Conservation (phyloP, 2,797 vertebrate genomes). For the Manis javanica region DNA sequence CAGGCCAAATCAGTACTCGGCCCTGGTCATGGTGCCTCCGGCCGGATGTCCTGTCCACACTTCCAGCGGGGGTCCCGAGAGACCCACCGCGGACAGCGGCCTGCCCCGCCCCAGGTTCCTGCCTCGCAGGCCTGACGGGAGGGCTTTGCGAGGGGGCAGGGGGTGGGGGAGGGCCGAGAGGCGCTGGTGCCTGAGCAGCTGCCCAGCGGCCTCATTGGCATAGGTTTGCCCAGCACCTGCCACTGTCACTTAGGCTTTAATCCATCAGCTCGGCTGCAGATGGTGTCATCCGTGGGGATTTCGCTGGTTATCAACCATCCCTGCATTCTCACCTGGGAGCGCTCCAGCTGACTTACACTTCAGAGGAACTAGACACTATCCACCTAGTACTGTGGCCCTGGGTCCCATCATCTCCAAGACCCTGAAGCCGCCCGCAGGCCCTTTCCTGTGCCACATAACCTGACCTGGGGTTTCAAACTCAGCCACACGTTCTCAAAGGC, state of each 20-base stretch:
- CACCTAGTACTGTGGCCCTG: neutral
- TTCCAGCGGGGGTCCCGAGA: neutral
- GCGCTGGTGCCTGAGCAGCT: constrained; percentile 72
- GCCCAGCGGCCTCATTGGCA: constrained; percentile 73
- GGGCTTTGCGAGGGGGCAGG: neutral
- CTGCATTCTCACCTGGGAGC: constrained; percentile 61
- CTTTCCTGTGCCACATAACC: neutral
- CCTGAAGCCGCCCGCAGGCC: neutral
- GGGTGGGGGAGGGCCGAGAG: too few relatives aligned
- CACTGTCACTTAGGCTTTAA: constrained; percentile 68
- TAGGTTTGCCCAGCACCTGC: constrained; percentile 69
- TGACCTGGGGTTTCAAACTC: neutral
- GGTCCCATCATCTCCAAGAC: neutral
- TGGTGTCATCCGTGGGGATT: constrained; percentile 81
- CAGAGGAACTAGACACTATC: neutral
- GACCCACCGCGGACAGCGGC: neutral
- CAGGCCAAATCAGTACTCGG: neutral
- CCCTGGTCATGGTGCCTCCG: neutral
- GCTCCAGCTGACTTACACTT: neutral
- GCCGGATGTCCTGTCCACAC: neutral
- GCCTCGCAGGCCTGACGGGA: neutral
- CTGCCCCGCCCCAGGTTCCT: neutral
- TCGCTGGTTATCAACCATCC: constrained; percentile 61
- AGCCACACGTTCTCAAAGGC: neutral
- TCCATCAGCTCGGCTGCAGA: constrained; percentile 82